phyloP scores from a whole-genome alignment of 23 tunicate genomes.

The Halocynthia roretzi region DNA sequence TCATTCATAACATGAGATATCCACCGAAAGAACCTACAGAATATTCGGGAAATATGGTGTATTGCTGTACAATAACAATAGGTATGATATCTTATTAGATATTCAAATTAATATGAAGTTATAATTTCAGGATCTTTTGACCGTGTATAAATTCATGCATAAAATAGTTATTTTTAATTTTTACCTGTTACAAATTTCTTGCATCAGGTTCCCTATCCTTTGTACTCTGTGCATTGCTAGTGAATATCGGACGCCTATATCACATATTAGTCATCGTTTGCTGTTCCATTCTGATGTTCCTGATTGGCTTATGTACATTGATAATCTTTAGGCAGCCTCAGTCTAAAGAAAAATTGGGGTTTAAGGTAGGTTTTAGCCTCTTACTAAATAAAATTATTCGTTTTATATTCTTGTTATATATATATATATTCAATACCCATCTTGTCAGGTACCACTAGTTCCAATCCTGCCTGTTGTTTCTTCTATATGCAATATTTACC shows the following conservation, averaged over 20 bases:
- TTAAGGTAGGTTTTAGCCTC: conserved; percentile 30
- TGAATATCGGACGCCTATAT: conserved; percentile 7
- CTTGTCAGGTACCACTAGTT: conserved; percentile 56
- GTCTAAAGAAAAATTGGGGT: conserved; percentile 24
- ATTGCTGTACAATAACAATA: conserved; percentile 32
- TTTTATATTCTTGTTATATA: neutral
- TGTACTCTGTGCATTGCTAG: conserved; percentile 31
- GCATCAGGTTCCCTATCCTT: conserved; percentile 39
- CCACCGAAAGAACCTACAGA: conserved; percentile 35
- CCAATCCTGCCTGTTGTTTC: conserved; percentile 69
- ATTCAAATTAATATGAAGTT: neutral
- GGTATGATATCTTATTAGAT: conserved; percentile 26
- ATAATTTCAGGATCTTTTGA: too few species aligned
- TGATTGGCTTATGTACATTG: conserved; percentile 10
- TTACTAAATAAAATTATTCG: neutral
- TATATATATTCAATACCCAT: neutral
- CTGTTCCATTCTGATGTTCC: neutral
- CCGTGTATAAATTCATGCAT: too few species aligned
- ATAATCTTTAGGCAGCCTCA: conserved; percentile 47
- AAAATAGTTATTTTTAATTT: neutral
- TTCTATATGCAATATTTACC: conserved; percentile 54
- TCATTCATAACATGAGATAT: neutral
- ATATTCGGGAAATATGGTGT: conserved; percentile 41
- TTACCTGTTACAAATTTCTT: neutral
- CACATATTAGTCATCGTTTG: neutral